Conservation (phyloP, 2,113 vertebrate species). For the Psilopsiagon aurifrons region DNA sequence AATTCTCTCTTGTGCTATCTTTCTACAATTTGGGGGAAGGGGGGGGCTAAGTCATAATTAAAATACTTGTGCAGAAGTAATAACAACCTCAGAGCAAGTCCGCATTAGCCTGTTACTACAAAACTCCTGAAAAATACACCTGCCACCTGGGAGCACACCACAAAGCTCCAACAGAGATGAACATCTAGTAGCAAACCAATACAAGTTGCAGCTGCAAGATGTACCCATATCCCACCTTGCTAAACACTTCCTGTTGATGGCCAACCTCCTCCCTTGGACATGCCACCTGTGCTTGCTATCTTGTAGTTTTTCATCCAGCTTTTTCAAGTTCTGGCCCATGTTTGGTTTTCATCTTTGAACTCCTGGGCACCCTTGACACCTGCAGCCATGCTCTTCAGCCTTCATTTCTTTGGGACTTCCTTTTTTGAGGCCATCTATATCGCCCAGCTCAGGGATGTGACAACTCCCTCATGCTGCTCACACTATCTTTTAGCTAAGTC, state of each 20-base stretch:
- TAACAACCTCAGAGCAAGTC: not conserved
- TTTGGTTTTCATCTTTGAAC: not conserved
- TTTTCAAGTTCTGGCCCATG: not conserved
- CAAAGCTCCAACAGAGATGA: not conserved
- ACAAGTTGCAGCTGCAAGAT: not conserved
- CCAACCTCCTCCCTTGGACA: not conserved
- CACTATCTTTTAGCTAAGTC: not conserved
- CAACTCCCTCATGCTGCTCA: not conserved
- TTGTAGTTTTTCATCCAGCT: not conserved
- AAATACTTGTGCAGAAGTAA: not conserved
- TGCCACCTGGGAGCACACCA: not conserved
- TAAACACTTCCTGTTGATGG: not conserved
- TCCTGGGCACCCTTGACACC: not conserved
- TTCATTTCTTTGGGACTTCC: not conserved
- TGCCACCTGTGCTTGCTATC: not conserved
- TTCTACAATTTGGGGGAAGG: not conserved
- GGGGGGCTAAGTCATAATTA: not conserved
- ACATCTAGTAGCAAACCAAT: not conserved
- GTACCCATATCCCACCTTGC: not conserved
- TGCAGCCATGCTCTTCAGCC: not conserved
- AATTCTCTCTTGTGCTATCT: not conserved
- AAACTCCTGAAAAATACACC: not conserved
- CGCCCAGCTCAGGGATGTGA: not conserved
- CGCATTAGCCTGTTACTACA: not conserved
- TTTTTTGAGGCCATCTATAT: not conserved